These are phyloP conservation scores for Ellobium chinense DNA, from an alignment of 2,888 invertebrate species.

Conservation along the genomic window DNA sequence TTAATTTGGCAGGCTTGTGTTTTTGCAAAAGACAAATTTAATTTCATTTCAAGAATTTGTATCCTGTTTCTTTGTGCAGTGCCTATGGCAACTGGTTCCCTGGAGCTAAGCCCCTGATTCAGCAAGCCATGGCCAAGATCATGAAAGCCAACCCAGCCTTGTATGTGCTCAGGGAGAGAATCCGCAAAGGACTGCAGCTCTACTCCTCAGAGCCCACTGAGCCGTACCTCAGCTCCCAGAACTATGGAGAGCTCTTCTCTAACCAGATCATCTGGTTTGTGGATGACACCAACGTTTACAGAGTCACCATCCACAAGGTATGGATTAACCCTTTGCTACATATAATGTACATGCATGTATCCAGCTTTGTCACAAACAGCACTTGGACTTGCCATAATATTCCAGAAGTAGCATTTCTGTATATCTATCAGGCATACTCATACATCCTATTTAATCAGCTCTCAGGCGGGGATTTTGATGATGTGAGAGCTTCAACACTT, in stretches of 20 bases:
- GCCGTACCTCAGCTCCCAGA: conserved; percentile 98
- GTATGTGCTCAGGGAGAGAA: conserved; percentile 97
- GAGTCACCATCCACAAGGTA: conserved; percentile 98
- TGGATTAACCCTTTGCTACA: no score
- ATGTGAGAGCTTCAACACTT: no score
- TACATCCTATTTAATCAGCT: no score
- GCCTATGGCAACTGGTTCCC: conserved; percentile 99
- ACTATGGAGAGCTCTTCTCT: conserved; percentile 99
- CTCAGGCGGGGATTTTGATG: no score
- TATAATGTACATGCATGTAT: no score
- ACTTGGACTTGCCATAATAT: no score
- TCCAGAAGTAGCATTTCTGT: no score
- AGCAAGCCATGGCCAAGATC: conserved; percentile 99
- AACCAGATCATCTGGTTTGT: conserved; percentile 99
- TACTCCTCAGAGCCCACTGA: conserved; percentile 99
- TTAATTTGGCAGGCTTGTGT: no score
- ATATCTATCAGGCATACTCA: no score
- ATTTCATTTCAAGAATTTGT: no score
- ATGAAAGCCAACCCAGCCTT: conserved; percentile 99
- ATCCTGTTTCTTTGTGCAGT: conserved; percentile 80
- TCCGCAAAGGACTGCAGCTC: conserved; percentile 97
- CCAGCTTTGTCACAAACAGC: no score
- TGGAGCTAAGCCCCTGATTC: conserved; percentile 98
- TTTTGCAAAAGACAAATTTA: no score
- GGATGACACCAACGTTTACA: conserved; percentile 99